These are phyloP conservation scores for Platycercus adscitus DNA, from an alignment of 2,113 vertebrate genomes.

Conservation along the genomic window DNA sequence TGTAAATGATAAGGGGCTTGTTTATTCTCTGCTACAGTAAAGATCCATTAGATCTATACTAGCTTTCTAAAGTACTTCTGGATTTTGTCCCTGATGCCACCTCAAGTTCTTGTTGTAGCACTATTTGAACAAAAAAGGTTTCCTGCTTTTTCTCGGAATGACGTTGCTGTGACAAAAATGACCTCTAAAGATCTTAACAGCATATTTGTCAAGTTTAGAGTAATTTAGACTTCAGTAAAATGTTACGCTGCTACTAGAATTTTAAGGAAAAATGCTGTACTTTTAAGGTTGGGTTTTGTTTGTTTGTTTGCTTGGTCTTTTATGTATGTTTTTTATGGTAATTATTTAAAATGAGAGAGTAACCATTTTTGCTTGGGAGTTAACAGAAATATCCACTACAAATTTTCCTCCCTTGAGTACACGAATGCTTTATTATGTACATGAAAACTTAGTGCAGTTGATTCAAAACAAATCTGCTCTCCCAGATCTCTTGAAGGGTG, in stretches of 20 bases:
- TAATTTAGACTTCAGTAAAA: not conserved
- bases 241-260: not conserved
- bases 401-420: not conserved
- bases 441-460: not conserved
- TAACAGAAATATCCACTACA: not conserved
- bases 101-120: not conserved
- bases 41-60: not conserved
- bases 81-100: not conserved
- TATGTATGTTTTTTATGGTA: not conserved
- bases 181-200: not conserved
- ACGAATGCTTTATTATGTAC: not conserved
- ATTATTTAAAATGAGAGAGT: not conserved
- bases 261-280: not conserved
- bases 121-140: not conserved
- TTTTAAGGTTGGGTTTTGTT: not conserved
- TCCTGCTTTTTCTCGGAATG: not conserved
- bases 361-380: not conserved
- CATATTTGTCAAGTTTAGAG: not conserved
- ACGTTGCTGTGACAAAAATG: not conserved
- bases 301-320: too few relatives aligned
- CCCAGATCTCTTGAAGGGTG: not conserved
- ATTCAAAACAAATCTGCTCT: constrained; percentile 21
- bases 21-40: not conserved
- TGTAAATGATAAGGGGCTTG: not conserved
- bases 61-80: not conserved